Base-by-base conservation (phyloP, 2,113 vertebrate genomes). In the Pelusios castaneus region DNA sequence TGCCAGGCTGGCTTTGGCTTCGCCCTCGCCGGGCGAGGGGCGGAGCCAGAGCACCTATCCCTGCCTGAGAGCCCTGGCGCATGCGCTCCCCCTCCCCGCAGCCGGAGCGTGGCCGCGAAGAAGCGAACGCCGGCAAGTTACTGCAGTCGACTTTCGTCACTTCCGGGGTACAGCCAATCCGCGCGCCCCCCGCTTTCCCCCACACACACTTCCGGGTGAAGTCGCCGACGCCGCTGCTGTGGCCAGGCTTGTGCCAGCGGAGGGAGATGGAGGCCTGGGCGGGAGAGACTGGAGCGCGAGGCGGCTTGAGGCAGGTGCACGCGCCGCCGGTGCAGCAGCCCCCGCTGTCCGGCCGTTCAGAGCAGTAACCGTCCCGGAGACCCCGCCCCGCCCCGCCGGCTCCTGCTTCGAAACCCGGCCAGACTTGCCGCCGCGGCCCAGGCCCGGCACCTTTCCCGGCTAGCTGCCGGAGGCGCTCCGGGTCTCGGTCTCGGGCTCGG, bases 141-240 rank as follows among this genome's bases (percentile, higher is more conserved):
- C 14, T 1, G 34, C 0, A 0, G 4, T 0, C 1, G 0, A 0
- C 6, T 8, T 22, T 0, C 80, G 85, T 78, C 80, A 91, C 47
- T 89, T 92, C 94, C 94, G 76, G 0, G 2, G 0, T 0, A 2
- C 0, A n/a, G n/a, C 92, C 92, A 88, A 91, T 91, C 49, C 67
- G 24, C 2, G 19, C 17, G 19, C 17, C 27, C 8, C 2, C 1
- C 3, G 0, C 8, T 6, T 6, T 1, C 1, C 11, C 5, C 8
- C 17, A 31, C 25, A 7, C 4, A 21, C 47, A 10, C 51, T 11
- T 27, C 14, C 17, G n/a, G 3, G 79, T 9, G 6, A 9, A 17
- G n/a, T 70, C 6, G 77, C 80, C 6, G 49, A 41, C 16, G 3
- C 38, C 38, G 67, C 45, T 60, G 47, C 29, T 58, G 82, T 60